Conservation (phyloP, 2,113 vertebrate genomes). For the Ophiodon elongatus region DNA sequence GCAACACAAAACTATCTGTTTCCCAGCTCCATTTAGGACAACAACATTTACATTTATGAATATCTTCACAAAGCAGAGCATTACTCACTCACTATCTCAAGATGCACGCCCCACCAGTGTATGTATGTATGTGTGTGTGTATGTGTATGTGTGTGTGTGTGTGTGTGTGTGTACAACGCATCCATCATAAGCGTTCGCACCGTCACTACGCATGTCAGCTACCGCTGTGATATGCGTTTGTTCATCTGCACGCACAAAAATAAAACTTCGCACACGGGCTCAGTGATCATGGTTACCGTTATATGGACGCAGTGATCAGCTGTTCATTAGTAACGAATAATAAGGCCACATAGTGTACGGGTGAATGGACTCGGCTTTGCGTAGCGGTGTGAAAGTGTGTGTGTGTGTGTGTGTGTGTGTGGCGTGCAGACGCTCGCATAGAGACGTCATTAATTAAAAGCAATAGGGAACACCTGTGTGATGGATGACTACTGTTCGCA, state of each 20-base stretch:
- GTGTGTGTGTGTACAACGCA: slow-evolving; percentile 10
- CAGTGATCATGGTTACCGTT: slow-evolving; percentile 51
- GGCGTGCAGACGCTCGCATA: slow-evolving; percentile 36
- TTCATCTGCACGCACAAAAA: slow-evolving; percentile 6
- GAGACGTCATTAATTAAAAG: slow-evolving; percentile 77
- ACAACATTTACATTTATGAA: slow-evolving; percentile 78
- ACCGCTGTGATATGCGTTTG: slow-evolving; percentile 8
- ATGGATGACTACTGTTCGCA: slow-evolving; percentile 73
- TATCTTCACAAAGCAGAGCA: slow-evolving; percentile 62
- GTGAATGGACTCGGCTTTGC: slow-evolving; percentile 22
- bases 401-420: slow-evolving; percentile 32
- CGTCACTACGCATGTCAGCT: slow-evolving; percentile 10
- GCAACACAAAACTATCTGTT: slow-evolving; percentile 70
- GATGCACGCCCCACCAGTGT: not conserved
- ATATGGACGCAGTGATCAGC: slow-evolving; percentile 66
- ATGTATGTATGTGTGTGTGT: slow-evolving; percentile 14
- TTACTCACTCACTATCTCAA: slow-evolving; percentile 63
- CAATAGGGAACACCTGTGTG: slow-evolving; percentile 75
- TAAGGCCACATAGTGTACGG: slow-evolving; percentile 58
- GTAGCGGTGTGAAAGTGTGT: slow-evolving; percentile 39
- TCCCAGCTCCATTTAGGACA: slow-evolving; percentile 68
- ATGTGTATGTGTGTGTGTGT: slow-evolving; percentile 14
- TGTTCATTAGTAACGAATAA: slow-evolving; percentile 77
- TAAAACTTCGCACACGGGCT: slow-evolving; percentile 10
- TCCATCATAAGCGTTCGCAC: slow-evolving; percentile 53